Evolutionary conservation across 2,113 vertebrate genomes (phyloP).

Genomic region (Semicossyphus pulcher): DNA sequence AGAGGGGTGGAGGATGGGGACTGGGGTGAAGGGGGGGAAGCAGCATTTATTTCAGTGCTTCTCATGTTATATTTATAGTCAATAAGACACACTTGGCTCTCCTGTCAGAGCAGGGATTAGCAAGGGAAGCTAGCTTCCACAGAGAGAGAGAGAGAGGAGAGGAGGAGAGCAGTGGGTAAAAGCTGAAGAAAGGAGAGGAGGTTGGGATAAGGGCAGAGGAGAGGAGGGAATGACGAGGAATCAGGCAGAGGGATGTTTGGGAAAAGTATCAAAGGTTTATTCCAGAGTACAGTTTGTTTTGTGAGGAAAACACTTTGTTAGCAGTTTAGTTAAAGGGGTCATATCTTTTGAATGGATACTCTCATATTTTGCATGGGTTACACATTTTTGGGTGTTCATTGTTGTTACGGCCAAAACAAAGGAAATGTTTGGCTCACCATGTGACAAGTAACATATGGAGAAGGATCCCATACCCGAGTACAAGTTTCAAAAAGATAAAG

Average conservation of each 20-base stretch:
- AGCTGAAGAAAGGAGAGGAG: conserved; percentile 40
- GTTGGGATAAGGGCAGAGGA: conserved; percentile 32
- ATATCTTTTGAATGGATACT: too few species aligned
- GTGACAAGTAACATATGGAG: too few species aligned
- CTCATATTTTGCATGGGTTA: too few species aligned
- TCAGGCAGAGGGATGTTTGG: background rate
- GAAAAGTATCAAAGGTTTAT: conserved; percentile 19
- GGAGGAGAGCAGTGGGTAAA: conserved; percentile 32
- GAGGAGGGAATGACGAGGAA: conserved; percentile 1
- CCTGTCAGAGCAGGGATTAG: conserved; percentile 83
- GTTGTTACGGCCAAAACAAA: too few species aligned
- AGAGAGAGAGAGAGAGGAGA: conserved; percentile 52
- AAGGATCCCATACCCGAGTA: too few species aligned
- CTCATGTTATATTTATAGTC: conserved; percentile 88
- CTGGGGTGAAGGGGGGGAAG: conserved; percentile 22
- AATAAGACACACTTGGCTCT: conserved; percentile 84
- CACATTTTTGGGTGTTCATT: too few species aligned
- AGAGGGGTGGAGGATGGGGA: conserved; percentile 32
- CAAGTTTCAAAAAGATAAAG: too few species aligned
- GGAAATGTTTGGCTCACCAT: too few species aligned
- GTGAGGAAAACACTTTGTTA: background rate
- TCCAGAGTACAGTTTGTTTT: background rate
- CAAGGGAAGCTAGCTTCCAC: conserved; percentile 75
- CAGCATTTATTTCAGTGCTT: conserved; percentile 81
- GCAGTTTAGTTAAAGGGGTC: background rate